A percentile compares a stretch with the other conserved stretches of the same genome.
phyloP scores from a whole-genome alignment of 2,888 invertebrate species.

The Volucella bombylans region DNA sequence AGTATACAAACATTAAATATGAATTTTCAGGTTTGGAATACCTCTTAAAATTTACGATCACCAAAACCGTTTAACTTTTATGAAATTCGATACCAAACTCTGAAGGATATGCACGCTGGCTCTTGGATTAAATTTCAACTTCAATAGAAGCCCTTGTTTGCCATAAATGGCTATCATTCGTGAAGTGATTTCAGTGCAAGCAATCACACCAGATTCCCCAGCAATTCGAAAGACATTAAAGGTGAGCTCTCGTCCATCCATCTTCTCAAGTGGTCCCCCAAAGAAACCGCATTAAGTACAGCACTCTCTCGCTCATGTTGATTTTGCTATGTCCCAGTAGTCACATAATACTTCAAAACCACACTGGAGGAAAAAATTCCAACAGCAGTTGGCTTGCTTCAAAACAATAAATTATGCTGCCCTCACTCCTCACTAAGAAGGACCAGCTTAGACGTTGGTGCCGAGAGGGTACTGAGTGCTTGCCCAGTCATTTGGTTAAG shows the following conservation, averaged over 20 bases:
- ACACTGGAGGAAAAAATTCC: not conserved
- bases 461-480: not conserved
- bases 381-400: not conserved
- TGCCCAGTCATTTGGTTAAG: not conserved
- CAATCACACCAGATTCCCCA: conserved; percentile 11
- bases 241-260: conserved; percentile 8
- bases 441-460: too few species aligned
- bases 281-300: conserved; percentile 5
- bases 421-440: too few species aligned
- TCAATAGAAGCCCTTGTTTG: not conserved
- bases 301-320: conserved; percentile 9
- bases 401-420: conserved; percentile 14
- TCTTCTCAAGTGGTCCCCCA: conserved; percentile 10
- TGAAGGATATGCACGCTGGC: too few species aligned
- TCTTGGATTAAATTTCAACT: not conserved
- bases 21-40: too few species aligned
- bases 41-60: too few species aligned
- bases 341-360: not conserved
- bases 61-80: too few species aligned
- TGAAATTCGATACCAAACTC: too few species aligned
- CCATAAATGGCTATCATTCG: not conserved
- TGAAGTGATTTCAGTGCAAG: conserved; percentile 17
- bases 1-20: too few species aligned
- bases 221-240: conserved; percentile 15
- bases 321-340: not conserved